Conservation (phyloP, 2,888 invertebrate genomes). For the Cotesia congregata region DNA sequence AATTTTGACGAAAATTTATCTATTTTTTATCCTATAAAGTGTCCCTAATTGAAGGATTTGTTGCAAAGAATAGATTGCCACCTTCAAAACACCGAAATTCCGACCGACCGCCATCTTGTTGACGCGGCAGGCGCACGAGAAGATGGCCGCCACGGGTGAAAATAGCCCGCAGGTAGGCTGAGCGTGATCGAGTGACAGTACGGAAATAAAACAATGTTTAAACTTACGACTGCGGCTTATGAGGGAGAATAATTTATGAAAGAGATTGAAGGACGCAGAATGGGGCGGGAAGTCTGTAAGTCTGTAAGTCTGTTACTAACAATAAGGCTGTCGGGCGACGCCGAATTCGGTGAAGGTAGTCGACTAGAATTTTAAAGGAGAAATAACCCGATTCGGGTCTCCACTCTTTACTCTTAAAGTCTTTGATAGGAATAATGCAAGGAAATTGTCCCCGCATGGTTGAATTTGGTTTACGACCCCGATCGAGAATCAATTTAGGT, state of each 20-base stretch:
- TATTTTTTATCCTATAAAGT: too few species aligned
- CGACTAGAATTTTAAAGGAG: constrained; percentile 40
- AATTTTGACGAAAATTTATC: too few species aligned
- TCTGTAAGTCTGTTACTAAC: too few species aligned
- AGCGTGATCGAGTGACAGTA: too few species aligned
- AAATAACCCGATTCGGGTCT: constrained; percentile 38
- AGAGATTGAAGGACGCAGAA: constrained; percentile 4
- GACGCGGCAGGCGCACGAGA: neutral
- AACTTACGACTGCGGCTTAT: neutral
- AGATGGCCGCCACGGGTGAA: neutral
- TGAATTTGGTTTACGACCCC: constrained; percentile 40
- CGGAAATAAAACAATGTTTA: constrained; percentile 4
- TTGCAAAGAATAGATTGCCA: neutral
- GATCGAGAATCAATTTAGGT: constrained; percentile 67
- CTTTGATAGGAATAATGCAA: constrained; percentile 48
- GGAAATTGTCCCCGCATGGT: constrained; percentile 42
- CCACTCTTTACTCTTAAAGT: constrained; percentile 18
- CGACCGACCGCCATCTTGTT: too few species aligned
- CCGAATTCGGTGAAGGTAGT: constrained; percentile 7
- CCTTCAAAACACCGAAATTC: neutral
- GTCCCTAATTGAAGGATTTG: too few species aligned
- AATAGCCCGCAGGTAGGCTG: neutral
- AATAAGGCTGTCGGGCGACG: constrained; percentile 32
- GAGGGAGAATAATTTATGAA: neutral
- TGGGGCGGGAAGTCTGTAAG: neutral